These are phyloP conservation scores for Drosophila pegasa DNA, from an alignment of 2,888 invertebrate species.

Conservation along the genomic window DNA sequence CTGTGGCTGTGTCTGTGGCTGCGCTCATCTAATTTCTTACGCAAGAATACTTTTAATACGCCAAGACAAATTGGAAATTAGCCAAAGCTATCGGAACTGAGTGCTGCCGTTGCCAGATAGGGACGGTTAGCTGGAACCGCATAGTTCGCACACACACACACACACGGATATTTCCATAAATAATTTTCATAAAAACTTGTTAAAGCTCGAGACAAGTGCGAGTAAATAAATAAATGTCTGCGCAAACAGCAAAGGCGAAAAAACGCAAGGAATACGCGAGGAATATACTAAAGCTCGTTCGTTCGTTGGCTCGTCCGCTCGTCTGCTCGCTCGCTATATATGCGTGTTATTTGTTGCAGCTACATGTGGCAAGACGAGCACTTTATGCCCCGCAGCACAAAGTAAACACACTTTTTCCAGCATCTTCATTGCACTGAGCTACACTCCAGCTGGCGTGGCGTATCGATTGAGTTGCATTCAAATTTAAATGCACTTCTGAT, in stretches of 20 bases:
- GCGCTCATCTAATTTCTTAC: constrained; percentile 50
- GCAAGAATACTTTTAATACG: constrained; percentile 58
- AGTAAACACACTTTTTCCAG: constrained; percentile 60
- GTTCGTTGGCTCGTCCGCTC: background rate
- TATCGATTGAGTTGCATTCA: constrained; percentile 9
- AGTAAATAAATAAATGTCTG: constrained; percentile 64
- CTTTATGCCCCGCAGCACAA: constrained; percentile 60
- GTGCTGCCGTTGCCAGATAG: background rate
- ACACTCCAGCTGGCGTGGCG: constrained; percentile 9
- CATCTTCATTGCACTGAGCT: constrained; percentile 36
- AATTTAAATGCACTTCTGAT: background rate
- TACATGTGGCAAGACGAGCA: constrained; percentile 35
- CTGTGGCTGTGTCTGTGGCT: background rate
- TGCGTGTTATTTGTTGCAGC: constrained; percentile 20
- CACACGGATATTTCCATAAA: constrained; percentile 54
- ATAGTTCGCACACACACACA: constrained; percentile 1
- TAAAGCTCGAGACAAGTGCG: constrained; percentile 55
- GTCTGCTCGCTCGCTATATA: background rate
- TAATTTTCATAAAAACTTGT: constrained; percentile 72
- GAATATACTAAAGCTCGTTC: constrained; percentile 10
- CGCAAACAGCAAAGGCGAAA: constrained; percentile 2
- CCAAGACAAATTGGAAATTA: constrained; percentile 58
- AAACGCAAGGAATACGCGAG: constrained; percentile 1
- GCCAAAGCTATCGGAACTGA: constrained; percentile 15
- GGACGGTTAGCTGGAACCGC: background rate